A percentile compares a stretch with the other conserved stretches of the same genome.
Evolutionary conservation across 2,113 vertebrate genomes (phyloP).

Genomic region (Oncorhynchus nerka): DNA sequence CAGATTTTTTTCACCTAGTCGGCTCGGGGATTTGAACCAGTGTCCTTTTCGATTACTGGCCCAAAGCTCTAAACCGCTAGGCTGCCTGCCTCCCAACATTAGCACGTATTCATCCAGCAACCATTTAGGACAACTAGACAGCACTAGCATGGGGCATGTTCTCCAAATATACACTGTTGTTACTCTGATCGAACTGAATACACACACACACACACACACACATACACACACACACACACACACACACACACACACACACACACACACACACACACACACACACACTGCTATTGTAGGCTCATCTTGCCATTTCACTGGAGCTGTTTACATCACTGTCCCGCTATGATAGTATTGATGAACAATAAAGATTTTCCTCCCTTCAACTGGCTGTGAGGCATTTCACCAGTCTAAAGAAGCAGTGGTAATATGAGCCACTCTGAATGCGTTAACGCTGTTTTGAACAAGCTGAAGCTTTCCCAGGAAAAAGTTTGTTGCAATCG

Average conservation of each 20-base stretch:
- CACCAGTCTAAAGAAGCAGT: background rate
- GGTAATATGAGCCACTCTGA: background rate
- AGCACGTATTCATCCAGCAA: constrained; percentile 31
- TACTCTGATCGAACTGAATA: no score
- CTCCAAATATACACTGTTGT: no score
- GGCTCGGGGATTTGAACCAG: no score
- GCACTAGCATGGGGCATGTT: no score
- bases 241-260: background rate
- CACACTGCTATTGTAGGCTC: background rate
- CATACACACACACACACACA: background rate
- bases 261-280: background rate
- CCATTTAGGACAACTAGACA: background rate
- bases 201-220: no score
- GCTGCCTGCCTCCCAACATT: background rate
- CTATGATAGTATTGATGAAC: background rate
- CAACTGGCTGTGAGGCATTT: background rate
- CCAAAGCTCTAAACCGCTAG: no score
- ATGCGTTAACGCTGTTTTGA: background rate
- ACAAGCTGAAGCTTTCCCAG: background rate
- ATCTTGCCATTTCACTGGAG: background rate
- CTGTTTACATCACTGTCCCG: background rate
- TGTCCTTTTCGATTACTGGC: no score
- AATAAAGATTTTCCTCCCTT: background rate
- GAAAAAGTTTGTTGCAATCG: background rate
- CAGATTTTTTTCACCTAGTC: no score